Percentiles rank a stretch among this genome's conserved stretches.
phyloP scores from a whole-genome alignment of 2,888 invertebrate species.

The Ditylenchus weischeri region DNA sequence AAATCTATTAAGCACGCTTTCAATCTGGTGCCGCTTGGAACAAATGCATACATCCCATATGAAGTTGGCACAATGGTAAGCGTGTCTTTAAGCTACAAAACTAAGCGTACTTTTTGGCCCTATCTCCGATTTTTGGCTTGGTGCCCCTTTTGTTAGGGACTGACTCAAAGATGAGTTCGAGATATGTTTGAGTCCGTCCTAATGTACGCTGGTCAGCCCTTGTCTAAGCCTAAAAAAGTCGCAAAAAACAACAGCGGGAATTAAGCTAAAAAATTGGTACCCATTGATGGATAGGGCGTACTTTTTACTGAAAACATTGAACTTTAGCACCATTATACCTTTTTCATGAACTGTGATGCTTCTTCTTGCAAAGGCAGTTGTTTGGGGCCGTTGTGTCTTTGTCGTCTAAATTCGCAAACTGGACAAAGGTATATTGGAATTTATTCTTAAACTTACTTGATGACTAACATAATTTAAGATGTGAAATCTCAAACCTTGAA shows the following conservation, averaged over 20 bases:
- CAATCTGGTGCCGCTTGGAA: constrained; percentile 12
- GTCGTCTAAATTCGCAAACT: constrained; percentile 26
- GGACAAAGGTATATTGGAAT: constrained; percentile 8
- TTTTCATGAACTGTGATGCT: constrained; percentile 41
- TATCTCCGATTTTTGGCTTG: no score
- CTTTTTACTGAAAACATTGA: not conserved
- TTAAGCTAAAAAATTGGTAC: no score
- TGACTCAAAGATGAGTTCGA: no score
- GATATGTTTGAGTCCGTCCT: no score
- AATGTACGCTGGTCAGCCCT: no score
- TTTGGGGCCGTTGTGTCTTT: constrained; percentile 48
- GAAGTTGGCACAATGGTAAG: constrained; percentile 11
- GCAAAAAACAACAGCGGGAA: no score
- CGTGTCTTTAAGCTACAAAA: not conserved
- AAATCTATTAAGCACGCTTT: constrained; percentile 6
- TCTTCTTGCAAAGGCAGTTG: constrained; percentile 44
- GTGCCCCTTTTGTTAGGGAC: no score
- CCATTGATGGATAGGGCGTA: no score
- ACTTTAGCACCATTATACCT: constrained; percentile 45
- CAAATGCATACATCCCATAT: constrained; percentile 16
- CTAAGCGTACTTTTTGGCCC: no score
- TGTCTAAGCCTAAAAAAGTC: no score
- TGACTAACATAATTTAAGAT: not conserved
- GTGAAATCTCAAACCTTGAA: constrained; percentile 7
- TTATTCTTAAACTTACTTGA: no score